These are phyloP conservation scores for Oostethus manadensis DNA, from an alignment of 2,113 vertebrate species.

Conservation along the genomic window DNA sequence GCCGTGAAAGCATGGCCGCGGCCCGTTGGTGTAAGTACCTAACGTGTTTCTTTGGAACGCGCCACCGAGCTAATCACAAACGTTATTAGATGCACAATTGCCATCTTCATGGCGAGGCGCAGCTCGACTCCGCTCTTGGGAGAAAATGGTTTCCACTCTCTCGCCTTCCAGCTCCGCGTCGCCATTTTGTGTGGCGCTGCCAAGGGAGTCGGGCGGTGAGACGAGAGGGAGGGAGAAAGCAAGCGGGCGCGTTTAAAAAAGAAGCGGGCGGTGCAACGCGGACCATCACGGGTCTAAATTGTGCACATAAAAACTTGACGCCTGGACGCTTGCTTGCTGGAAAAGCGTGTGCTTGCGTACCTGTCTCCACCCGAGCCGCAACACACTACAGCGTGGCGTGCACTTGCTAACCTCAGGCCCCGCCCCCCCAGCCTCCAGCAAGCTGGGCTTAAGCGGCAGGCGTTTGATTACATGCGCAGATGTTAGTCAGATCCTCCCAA, in stretches of 20 bases:
- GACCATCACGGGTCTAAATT: not conserved
- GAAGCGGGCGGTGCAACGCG: no score
- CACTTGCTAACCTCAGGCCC: constrained; percentile 39
- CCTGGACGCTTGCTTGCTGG: no score
- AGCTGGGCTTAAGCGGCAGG: constrained; percentile 40
- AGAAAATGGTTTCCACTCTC: constrained; percentile 4
- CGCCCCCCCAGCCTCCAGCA: constrained; percentile 36
- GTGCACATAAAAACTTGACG: no score
- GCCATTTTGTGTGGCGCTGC: constrained; percentile 1
- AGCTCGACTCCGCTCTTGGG: not conserved
- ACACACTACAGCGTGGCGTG: constrained; percentile 9
- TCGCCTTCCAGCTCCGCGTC: not conserved
- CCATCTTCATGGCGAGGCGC: not conserved
- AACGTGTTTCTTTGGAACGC: not conserved
- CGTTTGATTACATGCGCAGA: constrained; percentile 67
- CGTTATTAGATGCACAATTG: not conserved
- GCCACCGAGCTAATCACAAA: not conserved
- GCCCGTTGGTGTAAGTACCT: not conserved
- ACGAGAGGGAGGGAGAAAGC: not conserved
- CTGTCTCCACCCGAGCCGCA: constrained; percentile 35
- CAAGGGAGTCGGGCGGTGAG: not conserved
- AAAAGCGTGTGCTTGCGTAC: constrained; percentile 19
- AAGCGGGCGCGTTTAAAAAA: not conserved
- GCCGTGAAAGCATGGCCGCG: not conserved
- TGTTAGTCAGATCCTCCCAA: constrained; percentile 56